A percentile compares a stretch with the other conserved stretches of the same genome.
These are phyloP conservation scores for Ochropleura leucogaster DNA, from an alignment of 2,888 invertebrate genomes.

Conservation along the genomic window DNA sequence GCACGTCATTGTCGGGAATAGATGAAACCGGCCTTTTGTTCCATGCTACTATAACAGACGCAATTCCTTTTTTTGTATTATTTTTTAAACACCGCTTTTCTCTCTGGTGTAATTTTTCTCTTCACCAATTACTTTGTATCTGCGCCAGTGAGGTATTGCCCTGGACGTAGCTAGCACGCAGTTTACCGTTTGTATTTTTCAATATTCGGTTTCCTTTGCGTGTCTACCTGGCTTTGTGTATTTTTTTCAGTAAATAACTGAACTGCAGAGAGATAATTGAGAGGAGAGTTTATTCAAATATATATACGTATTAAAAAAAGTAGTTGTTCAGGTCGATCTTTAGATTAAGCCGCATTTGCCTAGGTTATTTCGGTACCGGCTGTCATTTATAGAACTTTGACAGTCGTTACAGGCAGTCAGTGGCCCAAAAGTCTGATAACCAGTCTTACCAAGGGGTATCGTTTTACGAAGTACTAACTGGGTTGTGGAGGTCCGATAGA, in stretches of 20 bases:
- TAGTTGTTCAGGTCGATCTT: too few species aligned
- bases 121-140: conserved; percentile 84
- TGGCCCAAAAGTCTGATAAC: too few species aligned
- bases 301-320: neutral
- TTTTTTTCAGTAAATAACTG: conserved; percentile 35
- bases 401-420: too few species aligned
- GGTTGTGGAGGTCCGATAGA: too few species aligned
- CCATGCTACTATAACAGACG: conserved; percentile 73
- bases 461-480: too few species aligned
- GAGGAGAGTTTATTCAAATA: neutral
- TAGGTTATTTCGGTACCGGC: too few species aligned
- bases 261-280: neutral
- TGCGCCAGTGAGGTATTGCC: conserved; percentile 76
- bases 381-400: too few species aligned
- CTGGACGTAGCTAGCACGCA: conserved; percentile 64
- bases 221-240: conserved; percentile 41
- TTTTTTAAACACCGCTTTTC: conserved; percentile 78
- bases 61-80: conserved; percentile 74
- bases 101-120: conserved; percentile 81
- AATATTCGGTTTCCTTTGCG: conserved; percentile 70
- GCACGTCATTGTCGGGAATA: conserved; percentile 70
- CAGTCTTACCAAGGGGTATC: too few species aligned
- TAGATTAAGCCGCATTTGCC: too few species aligned
- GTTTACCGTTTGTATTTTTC: conserved; percentile 71
- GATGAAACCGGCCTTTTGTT: conserved; percentile 76